Base-by-base conservation (phyloP, 2,888 invertebrate species). In the Thyatira batis region DNA sequence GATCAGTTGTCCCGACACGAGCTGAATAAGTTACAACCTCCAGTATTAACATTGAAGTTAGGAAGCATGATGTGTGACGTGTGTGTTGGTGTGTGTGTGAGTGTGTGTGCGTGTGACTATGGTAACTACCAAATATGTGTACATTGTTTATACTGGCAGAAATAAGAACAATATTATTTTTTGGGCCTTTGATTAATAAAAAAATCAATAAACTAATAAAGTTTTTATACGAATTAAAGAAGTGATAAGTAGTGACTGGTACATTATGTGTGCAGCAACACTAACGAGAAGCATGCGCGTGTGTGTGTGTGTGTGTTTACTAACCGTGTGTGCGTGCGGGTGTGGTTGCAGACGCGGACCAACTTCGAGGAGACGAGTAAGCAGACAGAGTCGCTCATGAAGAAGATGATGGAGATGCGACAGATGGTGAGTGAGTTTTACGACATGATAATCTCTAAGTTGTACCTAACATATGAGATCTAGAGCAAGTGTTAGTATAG, bases 391-490 rank as follows among this genome's bases (percentile, higher is more conserved):
- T 95, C 95, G 79, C 94, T 99, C 83, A 98, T 98, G 95, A 96
- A 97, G 92, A 98, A 98, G 93, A 98, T 99, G 96, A 95, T 98
- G 94, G 98, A 98, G 92, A 96, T 96, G 84, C 93, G 97, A 68
- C 97, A 97, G 84, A 95, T 96, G 93, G 96, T 96, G 92, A 91
- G 92, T 83, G 1, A 3, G n/a, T n/a, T n/a, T n/a, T n/a, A n/a
- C n/a, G n/a, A n/a, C n/a, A n/a, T n/a, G n/a, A n/a, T n/a, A n/a
- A n/a, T n/a, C n/a, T n/a, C n/a, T n/a, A n/a, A n/a, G n/a, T 11
- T 10, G 1, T 3, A 30, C 30, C 11, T 45, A n/a, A 45, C 20
- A 10, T 21, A 11, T 30, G 30, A n/a, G n/a, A n/a, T n/a, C n/a
- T n/a, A n/a, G n/a, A n/a, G n/a, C n/a, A n/a, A n/a, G n/a, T n/a